Evolutionary conservation across 2,797 vertebrate species (phyloP).

Genomic region (Crax fasciolata): DNA sequence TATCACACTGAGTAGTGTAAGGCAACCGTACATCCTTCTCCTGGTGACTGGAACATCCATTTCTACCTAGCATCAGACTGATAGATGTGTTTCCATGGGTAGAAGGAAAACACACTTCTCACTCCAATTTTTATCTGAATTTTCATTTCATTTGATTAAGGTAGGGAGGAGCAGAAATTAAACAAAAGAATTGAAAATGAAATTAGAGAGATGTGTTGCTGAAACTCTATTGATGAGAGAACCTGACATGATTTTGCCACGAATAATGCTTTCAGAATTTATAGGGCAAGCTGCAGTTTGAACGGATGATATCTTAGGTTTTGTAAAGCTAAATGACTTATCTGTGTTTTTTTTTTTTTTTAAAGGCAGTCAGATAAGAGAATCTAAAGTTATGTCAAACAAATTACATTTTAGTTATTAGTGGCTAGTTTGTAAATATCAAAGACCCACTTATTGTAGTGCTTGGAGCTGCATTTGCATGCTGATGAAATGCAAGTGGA

Average conservation of each 20-base stretch:
- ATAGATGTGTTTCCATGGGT: slow-evolving; percentile 55
- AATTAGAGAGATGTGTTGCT: slow-evolving; percentile 63
- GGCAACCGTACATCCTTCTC: neutral
- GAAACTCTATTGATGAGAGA: slow-evolving; percentile 62
- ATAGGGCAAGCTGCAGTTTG: slow-evolving; percentile 70
- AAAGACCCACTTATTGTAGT: slow-evolving; percentile 96
- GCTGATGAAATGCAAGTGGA: slow-evolving; percentile 99
- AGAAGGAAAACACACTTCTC: slow-evolving; percentile 55
- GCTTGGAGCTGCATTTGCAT: slow-evolving; percentile 97
- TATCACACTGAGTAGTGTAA: slow-evolving; percentile 24
- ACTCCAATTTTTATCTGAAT: slow-evolving; percentile 65
- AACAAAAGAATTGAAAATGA: slow-evolving; percentile 75
- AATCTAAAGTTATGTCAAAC: slow-evolving; percentile 95
- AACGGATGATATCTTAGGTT: slow-evolving; percentile 75
- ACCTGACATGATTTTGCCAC: slow-evolving; percentile 65
- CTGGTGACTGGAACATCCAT: slow-evolving; percentile 34
- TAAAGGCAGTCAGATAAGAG: slow-evolving; percentile 83
- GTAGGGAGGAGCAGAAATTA: slow-evolving; percentile 71
- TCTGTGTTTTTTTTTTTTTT: slow-evolving; percentile 52
- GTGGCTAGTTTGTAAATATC: slow-evolving; percentile 99
- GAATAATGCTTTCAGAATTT: slow-evolving; percentile 77
- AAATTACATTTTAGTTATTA: slow-evolving; percentile 97
- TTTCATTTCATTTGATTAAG: slow-evolving; percentile 76
- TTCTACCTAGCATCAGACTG: slow-evolving; percentile 18
- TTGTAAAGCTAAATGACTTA: slow-evolving; percentile 80